These are phyloP conservation scores for Oncorhynchus tshawytscha DNA, from an alignment of 2,113 vertebrate species.

Conservation along the genomic window DNA sequence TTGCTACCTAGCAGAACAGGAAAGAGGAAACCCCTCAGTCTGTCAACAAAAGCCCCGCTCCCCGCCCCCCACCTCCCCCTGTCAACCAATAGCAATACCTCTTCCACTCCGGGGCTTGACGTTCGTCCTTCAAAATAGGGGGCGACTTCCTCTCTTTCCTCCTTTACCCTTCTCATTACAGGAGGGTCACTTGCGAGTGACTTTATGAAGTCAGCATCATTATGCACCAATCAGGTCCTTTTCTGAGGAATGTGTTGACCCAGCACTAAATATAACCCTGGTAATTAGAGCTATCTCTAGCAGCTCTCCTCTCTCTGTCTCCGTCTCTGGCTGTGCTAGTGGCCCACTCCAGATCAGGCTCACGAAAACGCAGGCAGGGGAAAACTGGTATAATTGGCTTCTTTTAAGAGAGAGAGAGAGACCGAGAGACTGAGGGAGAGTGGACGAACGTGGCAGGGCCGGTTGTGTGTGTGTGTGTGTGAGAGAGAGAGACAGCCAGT, in stretches of 20 bases:
- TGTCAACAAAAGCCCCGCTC: not conserved
- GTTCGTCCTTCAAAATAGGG: not conserved
- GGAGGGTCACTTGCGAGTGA: constrained; percentile 7
- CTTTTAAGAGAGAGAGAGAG: constrained; percentile 63
- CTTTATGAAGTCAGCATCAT: constrained; percentile 36
- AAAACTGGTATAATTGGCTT: constrained; percentile 72
- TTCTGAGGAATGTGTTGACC: constrained; percentile 32
- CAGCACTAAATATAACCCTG: constrained; percentile 37
- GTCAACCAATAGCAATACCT: not conserved
- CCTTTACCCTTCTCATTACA: constrained; percentile 15
- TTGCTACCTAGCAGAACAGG: constrained; percentile 6
- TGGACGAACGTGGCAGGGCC: constrained; percentile 40
- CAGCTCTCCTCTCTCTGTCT: constrained; percentile 5
- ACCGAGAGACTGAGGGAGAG: constrained; percentile 22
- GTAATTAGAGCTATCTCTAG: constrained; percentile 27
- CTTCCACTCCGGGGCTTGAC: constrained; percentile 11
- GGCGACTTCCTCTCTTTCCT: not conserved
- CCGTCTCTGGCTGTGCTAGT: not conserved
- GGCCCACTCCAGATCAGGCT: not conserved
- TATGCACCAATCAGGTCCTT: constrained; percentile 12
- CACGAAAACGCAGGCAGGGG: constrained; percentile 10
- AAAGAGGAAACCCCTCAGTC: not conserved
- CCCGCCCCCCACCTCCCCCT: not conserved
- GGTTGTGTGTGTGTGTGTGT: not conserved
- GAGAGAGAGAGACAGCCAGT: constrained; percentile 16